Evolutionary conservation across 2,797 vertebrate species (phyloP), one percentile per base, ranked within the genome.

Genomic region (Sebastes kiyomatsui): DNA sequence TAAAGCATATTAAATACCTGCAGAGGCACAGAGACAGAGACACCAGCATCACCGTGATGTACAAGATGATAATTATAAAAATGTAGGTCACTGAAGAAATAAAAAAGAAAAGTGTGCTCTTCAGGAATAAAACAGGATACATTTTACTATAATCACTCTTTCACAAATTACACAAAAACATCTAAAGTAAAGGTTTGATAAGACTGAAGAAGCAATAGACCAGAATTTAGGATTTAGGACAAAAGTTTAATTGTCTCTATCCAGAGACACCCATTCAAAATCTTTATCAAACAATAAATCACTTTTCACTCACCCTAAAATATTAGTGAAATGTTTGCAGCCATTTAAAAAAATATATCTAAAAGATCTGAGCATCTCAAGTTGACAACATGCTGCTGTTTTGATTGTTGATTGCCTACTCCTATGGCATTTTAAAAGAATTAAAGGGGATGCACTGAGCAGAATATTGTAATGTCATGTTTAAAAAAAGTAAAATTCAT

Each of bases 1-100:
- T 65, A 27, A 67, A 72, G 67, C 66, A 67, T 23, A 78, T 75
- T 77, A 77, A 82, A 83, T 62, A 70, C 72, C 72, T 33, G 28
- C 66, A 77, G 70, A 72, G 52, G 58, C 42, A 70, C 65, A 32
- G 12, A 20, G 25, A 67, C 68, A 65, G 20, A 73, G 6, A 25
- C 33, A 20, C 6, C 9, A 38, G 23, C 33, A 58, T 62, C n/a
- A 8, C 9, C 1, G 52, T n/a, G 52, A 11, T 54, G 52, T 22
- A 18, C 5, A 64, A 25, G 3, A n/a, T 46, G 14, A 16, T 16
- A 49, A 25, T 13, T 30, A n/a, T 3, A n/a, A 42, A 77, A 30
- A 27, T 77, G 58, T 14, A 54, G 9, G 70, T 61, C 10, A 28
- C 18, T 16, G 4, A 72, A 60, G 25, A 59, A 38, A 18, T 61